A percentile compares a stretch with the other conserved stretches of the same genome.
phyloP scores from a whole-genome alignment of 2,888 invertebrate species.

The Pseudococcus jackbeardsleyi region DNA sequence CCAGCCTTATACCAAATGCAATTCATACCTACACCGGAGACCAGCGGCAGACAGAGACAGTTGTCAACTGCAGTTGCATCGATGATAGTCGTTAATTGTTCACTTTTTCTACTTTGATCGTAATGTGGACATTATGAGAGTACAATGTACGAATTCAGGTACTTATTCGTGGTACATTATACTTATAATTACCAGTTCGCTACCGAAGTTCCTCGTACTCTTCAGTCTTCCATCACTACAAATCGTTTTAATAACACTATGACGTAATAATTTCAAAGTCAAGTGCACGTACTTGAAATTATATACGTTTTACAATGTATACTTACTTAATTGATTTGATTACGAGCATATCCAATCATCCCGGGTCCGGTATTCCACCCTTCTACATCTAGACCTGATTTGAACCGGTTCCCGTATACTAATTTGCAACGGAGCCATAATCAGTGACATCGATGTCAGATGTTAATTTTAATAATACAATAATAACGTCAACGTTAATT shows the following conservation, averaged over 20 bases:
- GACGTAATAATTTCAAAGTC: constrained; percentile 3
- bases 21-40: not conserved
- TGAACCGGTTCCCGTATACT: not conserved
- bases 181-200: too few species aligned
- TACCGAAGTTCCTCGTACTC: too few species aligned
- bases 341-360: not conserved
- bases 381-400: constrained; percentile 16
- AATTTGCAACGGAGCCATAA: constrained; percentile 25
- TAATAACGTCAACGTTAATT: constrained; percentile 35
- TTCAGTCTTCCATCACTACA: too few species aligned
- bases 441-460: constrained; percentile 11
- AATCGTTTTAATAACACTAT: too few species aligned
- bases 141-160: too few species aligned
- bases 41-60: too few species aligned
- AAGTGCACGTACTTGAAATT: constrained; percentile 1
- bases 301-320: not conserved
- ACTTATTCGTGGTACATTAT: too few species aligned
- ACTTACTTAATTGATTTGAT: not conserved
- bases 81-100: not conserved
- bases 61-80: not conserved
- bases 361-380: not conserved
- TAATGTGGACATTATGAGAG: too few species aligned
- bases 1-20: not conserved
- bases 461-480: constrained; percentile 49
- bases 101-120: not conserved